A percentile compares a stretch with the other conserved stretches of the same genome.
These are phyloP conservation scores for Oeneis ivallda DNA, from an alignment of 2,888 invertebrate species.

Conservation along the genomic window DNA sequence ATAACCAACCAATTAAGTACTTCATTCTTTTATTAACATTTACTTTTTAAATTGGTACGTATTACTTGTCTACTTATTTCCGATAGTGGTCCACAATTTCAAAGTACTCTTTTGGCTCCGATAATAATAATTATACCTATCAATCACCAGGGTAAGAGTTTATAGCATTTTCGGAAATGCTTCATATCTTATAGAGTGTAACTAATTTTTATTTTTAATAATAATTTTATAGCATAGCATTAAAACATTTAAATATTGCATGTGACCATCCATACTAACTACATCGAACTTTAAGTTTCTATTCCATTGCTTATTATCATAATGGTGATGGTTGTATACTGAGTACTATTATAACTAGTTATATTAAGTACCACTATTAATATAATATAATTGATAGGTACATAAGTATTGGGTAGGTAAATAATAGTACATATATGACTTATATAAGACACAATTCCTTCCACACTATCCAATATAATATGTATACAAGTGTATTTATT, in stretches of 20 bases:
- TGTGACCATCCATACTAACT: slow-evolving; percentile 62
- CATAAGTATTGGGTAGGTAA: slow-evolving; percentile 21
- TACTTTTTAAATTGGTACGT: not conserved
- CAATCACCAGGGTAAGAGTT: slow-evolving; percentile 4
- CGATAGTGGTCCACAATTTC: not conserved
- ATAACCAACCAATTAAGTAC: not conserved
- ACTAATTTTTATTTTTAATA: slow-evolving; percentile 31
- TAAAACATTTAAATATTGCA: slow-evolving; percentile 48
- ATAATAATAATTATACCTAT: slow-evolving; percentile 10
- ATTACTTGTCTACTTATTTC: not conserved
- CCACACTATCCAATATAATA: slow-evolving; percentile 22
- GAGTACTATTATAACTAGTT: slow-evolving; percentile 34
- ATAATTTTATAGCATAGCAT: slow-evolving; percentile 23
- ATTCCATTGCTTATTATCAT: slow-evolving; percentile 73
- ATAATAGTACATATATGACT: slow-evolving; percentile 8
- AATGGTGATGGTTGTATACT: slow-evolving; percentile 80
- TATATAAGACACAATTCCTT: slow-evolving; percentile 1
- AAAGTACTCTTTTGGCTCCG: slow-evolving; percentile 27
- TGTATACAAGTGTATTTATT: slow-evolving; percentile 37
- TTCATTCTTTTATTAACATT: not conserved
- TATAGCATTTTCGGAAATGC: slow-evolving; percentile 13
- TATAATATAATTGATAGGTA: slow-evolving; percentile 11
- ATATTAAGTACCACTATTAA: slow-evolving; percentile 32
- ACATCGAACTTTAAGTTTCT: slow-evolving; percentile 48
- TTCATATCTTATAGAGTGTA: slow-evolving; percentile 36